These are phyloP conservation scores for Botia almorhae DNA, from an alignment of 2,797 vertebrate species.

Conservation along the genomic window DNA sequence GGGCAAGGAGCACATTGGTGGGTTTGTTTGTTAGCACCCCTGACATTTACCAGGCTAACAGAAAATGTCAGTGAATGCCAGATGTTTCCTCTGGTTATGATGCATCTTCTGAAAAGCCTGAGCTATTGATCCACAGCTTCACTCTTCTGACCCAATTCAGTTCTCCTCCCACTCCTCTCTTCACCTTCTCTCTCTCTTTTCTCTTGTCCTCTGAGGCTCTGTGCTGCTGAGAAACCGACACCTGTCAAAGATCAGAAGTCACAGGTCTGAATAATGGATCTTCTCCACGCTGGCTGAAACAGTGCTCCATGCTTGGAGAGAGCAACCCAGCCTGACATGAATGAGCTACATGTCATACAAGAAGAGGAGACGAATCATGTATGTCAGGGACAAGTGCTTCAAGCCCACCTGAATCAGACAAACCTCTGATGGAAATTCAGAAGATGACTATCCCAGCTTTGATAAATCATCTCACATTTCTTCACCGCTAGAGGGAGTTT, in stretches of 20 bases:
- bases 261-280: slow-evolving; percentile 31
- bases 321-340: not conserved
- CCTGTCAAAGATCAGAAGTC: slow-evolving; percentile 49
- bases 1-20: slow-evolving; percentile 57
- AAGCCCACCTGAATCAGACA: slow-evolving; percentile 17
- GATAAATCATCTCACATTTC: slow-evolving; percentile 10
- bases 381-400: slow-evolving; percentile 6
- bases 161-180: not conserved
- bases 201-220: not conserved
- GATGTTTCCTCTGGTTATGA: slow-evolving; percentile 70
- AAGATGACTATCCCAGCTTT: slow-evolving; percentile 28
- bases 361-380: slow-evolving; percentile 10
- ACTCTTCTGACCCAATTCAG: slow-evolving; percentile 10
- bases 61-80: slow-evolving; percentile 82
- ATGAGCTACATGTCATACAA: not conserved
- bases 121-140: slow-evolving; percentile 69
- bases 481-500: not conserved
- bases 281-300: slow-evolving; percentile 2
- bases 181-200: slow-evolving; percentile 8
- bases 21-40: slow-evolving; percentile 67
- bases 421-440: slow-evolving; percentile 15
- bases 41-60: slow-evolving; percentile 77
- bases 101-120: slow-evolving; percentile 65
- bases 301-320: not conserved
- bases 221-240: not conserved